Percentiles rank a stretch among this genome's conserved stretches.
These are phyloP conservation scores for Drosophila nikananu DNA, from an alignment of 1,140 invertebrate species.

Conservation along the genomic window DNA sequence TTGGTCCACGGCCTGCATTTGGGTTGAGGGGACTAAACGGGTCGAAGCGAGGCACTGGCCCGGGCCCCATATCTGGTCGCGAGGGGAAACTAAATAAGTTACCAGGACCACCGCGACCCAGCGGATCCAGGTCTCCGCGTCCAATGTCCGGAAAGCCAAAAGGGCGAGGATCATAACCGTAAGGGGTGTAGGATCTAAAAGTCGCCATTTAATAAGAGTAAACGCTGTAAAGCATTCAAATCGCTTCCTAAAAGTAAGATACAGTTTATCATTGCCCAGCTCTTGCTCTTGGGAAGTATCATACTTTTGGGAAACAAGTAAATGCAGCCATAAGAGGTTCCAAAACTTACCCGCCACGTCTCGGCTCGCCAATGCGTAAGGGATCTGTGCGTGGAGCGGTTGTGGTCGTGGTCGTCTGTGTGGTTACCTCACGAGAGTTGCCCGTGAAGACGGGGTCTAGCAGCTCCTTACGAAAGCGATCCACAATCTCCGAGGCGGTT, in stretches of 20 bases:
- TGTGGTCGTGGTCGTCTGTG: conserved; percentile 58
- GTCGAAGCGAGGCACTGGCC: conserved; percentile 91
- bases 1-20: conserved; percentile 86
- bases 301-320: conserved; percentile 10
- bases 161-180: conserved; percentile 66
- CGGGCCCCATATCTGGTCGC: conserved; percentile 40
- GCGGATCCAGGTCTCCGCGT: conserved; percentile 91
- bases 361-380: conserved; percentile 66
- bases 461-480: conserved; percentile 86
- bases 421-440: conserved; percentile 67
- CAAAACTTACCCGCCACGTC: conserved; percentile 58
- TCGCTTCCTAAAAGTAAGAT: conserved; percentile 4
- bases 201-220: background rate
- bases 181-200: conserved; percentile 50
- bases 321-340: background rate
- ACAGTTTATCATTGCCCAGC: background rate
- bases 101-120: conserved; percentile 88
- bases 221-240: background rate
- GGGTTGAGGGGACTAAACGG: conserved; percentile 90
- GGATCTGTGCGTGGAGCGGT: conserved; percentile 41
- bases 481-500: conserved; percentile 82
- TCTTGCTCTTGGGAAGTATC: background rate
- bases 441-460: conserved; percentile 84
- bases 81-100: conserved; percentile 90
- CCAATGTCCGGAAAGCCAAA: conserved; percentile 87